phyloP scores from a whole-genome alignment of 2,797 vertebrate genomes.

The Myotis myotis region DNA sequence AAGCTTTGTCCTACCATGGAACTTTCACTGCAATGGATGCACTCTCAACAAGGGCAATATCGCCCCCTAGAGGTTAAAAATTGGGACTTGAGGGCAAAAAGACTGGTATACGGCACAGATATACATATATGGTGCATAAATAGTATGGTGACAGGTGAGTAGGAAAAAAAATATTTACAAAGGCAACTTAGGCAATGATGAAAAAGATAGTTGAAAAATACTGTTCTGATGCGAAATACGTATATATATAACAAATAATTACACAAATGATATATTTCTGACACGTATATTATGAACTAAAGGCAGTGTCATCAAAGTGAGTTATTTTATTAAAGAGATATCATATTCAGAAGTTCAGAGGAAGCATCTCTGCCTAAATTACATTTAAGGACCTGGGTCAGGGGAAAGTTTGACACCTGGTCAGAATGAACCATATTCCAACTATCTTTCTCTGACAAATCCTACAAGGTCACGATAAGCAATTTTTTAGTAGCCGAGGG shows the following conservation, averaged over 20 bases:
- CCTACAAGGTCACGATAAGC: background rate
- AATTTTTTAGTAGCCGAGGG: background rate
- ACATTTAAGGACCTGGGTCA: background rate
- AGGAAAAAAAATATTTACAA: background rate
- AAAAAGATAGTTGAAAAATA: background rate
- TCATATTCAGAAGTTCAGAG: background rate
- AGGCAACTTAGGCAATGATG: background rate
- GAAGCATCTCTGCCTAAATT: background rate
- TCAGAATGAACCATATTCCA: background rate
- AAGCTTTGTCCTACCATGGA: background rate
- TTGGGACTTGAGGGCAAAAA: background rate
- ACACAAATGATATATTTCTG: background rate
- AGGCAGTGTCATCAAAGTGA: background rate
- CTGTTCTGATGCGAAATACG: background rate
- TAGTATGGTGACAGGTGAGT: background rate
- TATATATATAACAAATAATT: background rate
- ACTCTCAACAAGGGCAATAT: background rate
- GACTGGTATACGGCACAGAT: background rate
- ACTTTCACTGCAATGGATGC: fast-evolving
- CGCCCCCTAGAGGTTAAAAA: background rate
- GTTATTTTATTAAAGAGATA: background rate
- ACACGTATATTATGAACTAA: background rate
- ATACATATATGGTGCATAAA: background rate
- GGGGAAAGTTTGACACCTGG: background rate
- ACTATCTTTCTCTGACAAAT: background rate